Base-by-base conservation (phyloP, 2,888 invertebrate genomes). In the Malthinus flaveolus region DNA sequence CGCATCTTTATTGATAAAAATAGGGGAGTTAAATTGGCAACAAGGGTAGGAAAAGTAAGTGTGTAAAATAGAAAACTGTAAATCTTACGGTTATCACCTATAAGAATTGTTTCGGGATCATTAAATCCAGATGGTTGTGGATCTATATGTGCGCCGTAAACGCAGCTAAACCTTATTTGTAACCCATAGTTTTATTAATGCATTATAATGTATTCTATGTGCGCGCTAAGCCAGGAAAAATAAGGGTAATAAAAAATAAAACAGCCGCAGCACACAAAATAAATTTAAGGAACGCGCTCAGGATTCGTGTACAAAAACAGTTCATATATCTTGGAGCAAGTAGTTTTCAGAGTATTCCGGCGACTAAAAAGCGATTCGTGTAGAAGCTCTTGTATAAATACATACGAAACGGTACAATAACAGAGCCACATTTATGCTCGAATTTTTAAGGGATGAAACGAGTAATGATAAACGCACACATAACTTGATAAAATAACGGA, bases 331-430 rank as follows among this genome's bases (percentile, higher is more conserved):
- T 69, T 65, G 67, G 62, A 57, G 69, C 66, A 63, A 66, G 67
- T 67, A 68, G 68, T 70, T 67, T 62, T 55, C 58, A 61, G 66
- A 50, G 59, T 61, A 64, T 66, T 67, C 64, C 59, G 66, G 66
- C 68, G 69, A 71, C 71, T 71, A 71, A 72, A 72, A 71, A 71
- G 70, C 59, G 46, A 59, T 61, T 48, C 49, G 33, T 15, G 52
- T 33, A 23, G 31, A 42, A 56, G 52, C 48, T 61, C 69, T 69
- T 68, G 72, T 73, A 72, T 73, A 73, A 73, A 73, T 73, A 72
- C 73, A 73, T 73, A 71, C 68, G 69, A 71, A 73, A 72, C 66
- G 70, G 68, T 69, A 71, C 68, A 71, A 71, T 71, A 70, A 67
- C 65, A 62, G 50, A 48, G 66, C 66, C 62, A 65, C 67, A 60